phyloP scores from a whole-genome alignment of 2,113 vertebrate genomes.

The Sterna hirundo region DNA sequence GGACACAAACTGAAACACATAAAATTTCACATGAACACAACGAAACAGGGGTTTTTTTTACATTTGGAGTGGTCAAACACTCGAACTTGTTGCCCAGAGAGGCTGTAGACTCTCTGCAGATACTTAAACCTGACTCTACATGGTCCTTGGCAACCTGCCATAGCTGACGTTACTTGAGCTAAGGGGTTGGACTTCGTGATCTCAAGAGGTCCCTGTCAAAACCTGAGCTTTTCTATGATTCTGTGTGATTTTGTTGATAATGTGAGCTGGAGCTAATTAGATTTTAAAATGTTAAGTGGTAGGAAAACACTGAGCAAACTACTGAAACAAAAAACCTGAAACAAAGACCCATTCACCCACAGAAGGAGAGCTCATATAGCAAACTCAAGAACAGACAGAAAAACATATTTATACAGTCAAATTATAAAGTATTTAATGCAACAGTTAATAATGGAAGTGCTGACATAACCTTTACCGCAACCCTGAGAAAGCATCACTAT shows the following conservation, averaged over 20 bases:
- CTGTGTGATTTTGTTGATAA: not conserved
- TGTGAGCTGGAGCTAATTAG: not conserved
- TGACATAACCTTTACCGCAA: not conserved
- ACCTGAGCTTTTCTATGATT: not conserved
- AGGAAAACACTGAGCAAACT: not conserved
- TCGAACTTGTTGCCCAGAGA: not conserved
- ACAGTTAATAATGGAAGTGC: not conserved
- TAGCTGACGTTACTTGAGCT: not conserved
- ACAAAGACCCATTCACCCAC: not conserved
- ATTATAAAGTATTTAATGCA: not conserved
- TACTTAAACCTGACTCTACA: not conserved
- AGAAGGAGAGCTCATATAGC: not conserved
- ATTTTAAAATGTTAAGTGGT: not conserved
- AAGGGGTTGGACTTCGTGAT: not conserved
- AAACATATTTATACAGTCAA: not conserved
- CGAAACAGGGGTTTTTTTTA: not conserved
- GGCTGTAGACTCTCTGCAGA: not conserved
- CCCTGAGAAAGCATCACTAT: not conserved
- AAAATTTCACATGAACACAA: not conserved
- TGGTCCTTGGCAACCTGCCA: not conserved
- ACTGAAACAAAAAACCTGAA: not conserved
- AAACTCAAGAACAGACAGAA: not conserved
- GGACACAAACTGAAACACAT: not conserved
- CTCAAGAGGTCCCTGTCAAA: not conserved
- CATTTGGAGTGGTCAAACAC: not conserved